Percentiles rank a stretch among this genome's conserved stretches.
phyloP scores from a whole-genome alignment of 2,888 invertebrate genomes.

The Yponomeuta evonymella region DNA sequence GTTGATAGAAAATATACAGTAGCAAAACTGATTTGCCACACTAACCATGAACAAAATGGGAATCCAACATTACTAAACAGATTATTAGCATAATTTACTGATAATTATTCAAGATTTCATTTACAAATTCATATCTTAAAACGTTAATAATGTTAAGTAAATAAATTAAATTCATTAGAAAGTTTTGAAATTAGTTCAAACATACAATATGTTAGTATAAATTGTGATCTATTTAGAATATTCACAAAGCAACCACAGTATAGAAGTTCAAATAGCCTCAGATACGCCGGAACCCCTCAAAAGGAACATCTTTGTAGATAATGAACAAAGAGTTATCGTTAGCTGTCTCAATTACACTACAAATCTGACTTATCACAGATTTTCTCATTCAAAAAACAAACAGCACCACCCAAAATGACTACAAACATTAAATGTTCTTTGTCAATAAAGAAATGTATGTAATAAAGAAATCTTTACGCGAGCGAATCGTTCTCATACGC shows the following conservation, averaged over 20 bases:
- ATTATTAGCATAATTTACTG: not conserved
- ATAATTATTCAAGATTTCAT: not conserved
- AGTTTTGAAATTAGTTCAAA: not conserved
- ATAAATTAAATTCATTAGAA: not conserved
- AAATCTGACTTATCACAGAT: conserved; percentile 16
- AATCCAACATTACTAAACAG: not conserved
- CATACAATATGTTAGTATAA: not conserved
- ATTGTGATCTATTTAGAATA: not conserved
- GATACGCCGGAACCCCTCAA: not conserved
- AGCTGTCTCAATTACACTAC: conserved; percentile 2
- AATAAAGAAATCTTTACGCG: conserved; percentile 25
- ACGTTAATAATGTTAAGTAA: not conserved
- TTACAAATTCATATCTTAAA: not conserved
- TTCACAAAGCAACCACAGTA: not conserved
- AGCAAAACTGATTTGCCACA: not conserved
- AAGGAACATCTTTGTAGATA: conserved; percentile 1
- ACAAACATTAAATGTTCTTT: conserved; percentile 15
- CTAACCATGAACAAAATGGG: not conserved
- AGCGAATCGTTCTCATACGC: conserved; percentile 58
- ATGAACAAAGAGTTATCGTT: not conserved
- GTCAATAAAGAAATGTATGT: conserved; percentile 2
- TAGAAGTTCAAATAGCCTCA: not conserved
- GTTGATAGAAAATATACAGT: not conserved
- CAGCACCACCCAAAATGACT: conserved; percentile 13
- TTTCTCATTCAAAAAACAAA: conserved; percentile 4